Evolutionary conservation across 2,113 vertebrate species (phyloP), one percentile per base, ranked within the genome.

Genomic region (Oophaga pumilio): DNA sequence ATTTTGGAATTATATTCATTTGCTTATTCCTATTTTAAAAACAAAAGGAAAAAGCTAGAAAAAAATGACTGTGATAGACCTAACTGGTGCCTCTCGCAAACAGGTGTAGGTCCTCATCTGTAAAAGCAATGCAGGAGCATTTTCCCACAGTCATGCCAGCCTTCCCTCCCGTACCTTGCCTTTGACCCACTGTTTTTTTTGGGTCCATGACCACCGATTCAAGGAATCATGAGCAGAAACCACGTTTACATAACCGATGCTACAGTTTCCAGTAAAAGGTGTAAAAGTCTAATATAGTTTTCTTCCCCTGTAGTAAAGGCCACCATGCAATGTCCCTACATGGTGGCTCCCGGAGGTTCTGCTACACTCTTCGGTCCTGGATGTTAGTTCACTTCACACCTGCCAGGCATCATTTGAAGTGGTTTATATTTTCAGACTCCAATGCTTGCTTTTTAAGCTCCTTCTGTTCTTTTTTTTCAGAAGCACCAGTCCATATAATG

Each of bases 401-500:
- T 57, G 64, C 62, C 49, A 26, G 49, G 85, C 22, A 10, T 49
- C 52, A 33, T 83, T 81, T 87, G 85, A 80, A 71, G 85, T 87
- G 85, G 85, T 86, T 79, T 86, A 69, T 79, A 76, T 86, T 86
- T 86, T 80, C 85, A 86, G 24, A 80, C 60, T 86, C 22, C 33
- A 77, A 76, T 77, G 76, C 14, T 20, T 86, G 60, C 50, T 80
- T 57, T 80, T 80, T 62, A 69, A 79, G 76, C 76, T 56, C n/a
- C 24, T 77, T 86, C 62, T 68, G 49, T 66, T 80, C 71, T n/a
- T 50, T 66, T 76, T 79, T 79, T 52, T 60, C 24, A 64, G 14
- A 86, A 86, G 59, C 74, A 53, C 24, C 84, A 77, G 49, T 56
- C 22, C 74, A 66, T 86, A 74, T 78, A 68, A 85, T 77, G 74